A percentile compares a stretch with the other conserved stretches of the same genome.
Evolutionary conservation across 2,888 invertebrate species (phyloP).

Genomic region (Pediacus dermestoides): DNA sequence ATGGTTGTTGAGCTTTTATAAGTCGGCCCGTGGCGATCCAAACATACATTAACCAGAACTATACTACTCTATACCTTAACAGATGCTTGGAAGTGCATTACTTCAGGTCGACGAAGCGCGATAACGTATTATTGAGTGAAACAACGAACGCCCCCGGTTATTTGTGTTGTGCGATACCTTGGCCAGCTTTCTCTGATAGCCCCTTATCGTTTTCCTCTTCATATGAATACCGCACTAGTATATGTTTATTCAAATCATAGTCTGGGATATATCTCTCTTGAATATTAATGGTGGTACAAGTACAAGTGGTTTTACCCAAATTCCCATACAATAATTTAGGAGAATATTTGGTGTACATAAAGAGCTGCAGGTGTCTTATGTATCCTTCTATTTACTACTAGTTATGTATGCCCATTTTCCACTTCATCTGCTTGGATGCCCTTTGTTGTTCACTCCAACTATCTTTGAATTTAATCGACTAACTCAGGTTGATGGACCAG

Average conservation of each 20-base stretch:
- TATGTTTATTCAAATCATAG: conserved; percentile 36
- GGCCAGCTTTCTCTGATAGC: conserved; percentile 24
- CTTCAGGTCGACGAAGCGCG: conserved; percentile 48
- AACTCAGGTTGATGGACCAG: too few species aligned
- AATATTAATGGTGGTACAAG: conserved; percentile 33
- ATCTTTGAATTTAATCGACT: too few species aligned
- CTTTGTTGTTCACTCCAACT: too few species aligned
- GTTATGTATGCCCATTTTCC: too few species aligned
- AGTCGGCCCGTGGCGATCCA: conserved; percentile 30
- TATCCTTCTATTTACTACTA: too few species aligned
- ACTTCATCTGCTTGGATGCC: too few species aligned
- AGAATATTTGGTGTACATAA: too few species aligned
- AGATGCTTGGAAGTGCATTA: conserved; percentile 49
- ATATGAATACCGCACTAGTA: conserved; percentile 29
- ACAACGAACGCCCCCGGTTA: conserved; percentile 45
- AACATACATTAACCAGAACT: too few species aligned
- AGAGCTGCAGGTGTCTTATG: too few species aligned
- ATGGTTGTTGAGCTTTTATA: conserved; percentile 6
- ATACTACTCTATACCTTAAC: conserved; percentile 44
- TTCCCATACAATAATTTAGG: too few species aligned
- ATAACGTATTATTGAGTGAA: conserved; percentile 51
- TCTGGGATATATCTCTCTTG: conserved; percentile 26
- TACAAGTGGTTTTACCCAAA: conserved; percentile 17
- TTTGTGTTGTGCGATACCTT: conserved; percentile 43
- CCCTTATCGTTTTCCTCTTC: conserved; percentile 28